Base-by-base conservation (phyloP, 2,888 invertebrate species). In the Psylliodes chrysocephalus region DNA sequence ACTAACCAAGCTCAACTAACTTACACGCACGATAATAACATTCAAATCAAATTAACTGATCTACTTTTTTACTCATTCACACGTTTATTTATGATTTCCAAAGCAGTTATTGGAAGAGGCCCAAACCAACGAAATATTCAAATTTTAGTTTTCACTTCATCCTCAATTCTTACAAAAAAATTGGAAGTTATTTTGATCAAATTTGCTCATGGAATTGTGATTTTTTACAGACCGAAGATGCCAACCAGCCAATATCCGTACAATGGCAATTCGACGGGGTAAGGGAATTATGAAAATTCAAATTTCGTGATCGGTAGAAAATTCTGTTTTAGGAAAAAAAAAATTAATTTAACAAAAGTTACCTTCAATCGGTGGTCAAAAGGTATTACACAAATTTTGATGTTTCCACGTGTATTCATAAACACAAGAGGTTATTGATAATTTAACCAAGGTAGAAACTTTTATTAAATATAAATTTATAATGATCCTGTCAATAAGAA, bases 241-340 rank as follows among this genome's bases (percentile, higher is more conserved):
- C 67, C 60, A 66, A 67, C 63, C 64, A 68, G 60, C 70, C 70
- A 35, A 66, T 70, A 54, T 68, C 70, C 40, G 66, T 70, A 14
- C 70, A 70, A 55, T 70, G 70, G 70, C 70, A 70, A 66, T 70
- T 70, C 42, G 70, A 70, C 60, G 67, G 65, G 70, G 70, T 70
- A 70, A 70, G 70, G 56, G 66, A 63, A 52, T 60, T 68, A 38
- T 8, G 47, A 59, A 59, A 49, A 28, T 40, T 47, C 22, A 56
- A 61, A 35, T 33, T 46, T 46, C 56, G 47, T 47, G 56, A 25
- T 47, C 56, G 56, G 56, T 56, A 12, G 17, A 33, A 19, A 19
- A 3, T 42, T 15, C 17, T 40, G n/a, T 33, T 33, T 33, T 33
- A 7, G 35, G 35, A 35, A 35, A 35, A 35, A 35, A 35, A n/a